Conservation (phyloP, 2,797 vertebrate species). For the Manis pentadactyla region DNA sequence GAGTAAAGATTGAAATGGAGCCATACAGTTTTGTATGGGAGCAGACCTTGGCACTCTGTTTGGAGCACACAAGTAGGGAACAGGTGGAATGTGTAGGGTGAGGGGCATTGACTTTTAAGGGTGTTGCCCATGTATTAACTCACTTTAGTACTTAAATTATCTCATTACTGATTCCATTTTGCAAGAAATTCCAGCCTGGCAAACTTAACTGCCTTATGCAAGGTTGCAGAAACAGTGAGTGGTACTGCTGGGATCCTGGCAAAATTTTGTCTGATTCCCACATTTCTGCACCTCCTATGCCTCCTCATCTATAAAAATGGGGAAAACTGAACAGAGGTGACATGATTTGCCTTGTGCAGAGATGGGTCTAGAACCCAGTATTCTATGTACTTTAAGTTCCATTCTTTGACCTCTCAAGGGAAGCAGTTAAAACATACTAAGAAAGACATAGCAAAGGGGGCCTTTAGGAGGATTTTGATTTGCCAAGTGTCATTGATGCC, state of each 20-base stretch:
- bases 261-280: neutral
- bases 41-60: neutral
- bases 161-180: neutral
- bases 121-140: neutral
- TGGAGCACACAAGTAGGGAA: neutral
- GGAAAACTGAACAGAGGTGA: neutral
- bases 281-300: neutral
- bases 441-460: neutral
- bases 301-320: neutral
- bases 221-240: neutral
- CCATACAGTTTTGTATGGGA: neutral
- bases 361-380: neutral
- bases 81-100: neutral
- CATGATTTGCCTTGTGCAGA: neutral
- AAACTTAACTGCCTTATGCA: neutral
- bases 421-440: neutral
- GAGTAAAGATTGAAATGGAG: neutral
- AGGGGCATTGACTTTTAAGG: neutral
- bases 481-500: neutral
- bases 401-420: neutral
- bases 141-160: neutral
- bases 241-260: neutral
- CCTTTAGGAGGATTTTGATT: neutral
- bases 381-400: neutral
- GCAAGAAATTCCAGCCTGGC: neutral